Percentiles rank a stretch among this genome's conserved stretches.
These are phyloP conservation scores for Tragulus kanchil DNA, from an alignment of 2,113 vertebrate species.

Conservation along the genomic window DNA sequence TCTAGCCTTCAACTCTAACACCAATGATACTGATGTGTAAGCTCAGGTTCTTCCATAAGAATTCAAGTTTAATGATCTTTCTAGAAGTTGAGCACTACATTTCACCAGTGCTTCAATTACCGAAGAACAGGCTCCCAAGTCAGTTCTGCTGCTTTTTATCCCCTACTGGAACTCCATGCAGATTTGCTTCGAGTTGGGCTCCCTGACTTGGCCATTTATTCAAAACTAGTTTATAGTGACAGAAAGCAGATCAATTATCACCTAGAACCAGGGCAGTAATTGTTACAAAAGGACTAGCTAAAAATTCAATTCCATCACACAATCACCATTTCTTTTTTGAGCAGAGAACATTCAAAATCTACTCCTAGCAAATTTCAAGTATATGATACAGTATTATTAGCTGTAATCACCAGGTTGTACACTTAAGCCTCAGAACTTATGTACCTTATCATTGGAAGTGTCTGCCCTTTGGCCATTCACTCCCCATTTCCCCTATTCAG, in stretches of 20 bases:
- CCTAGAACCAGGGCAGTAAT: neutral
- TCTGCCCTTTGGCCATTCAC: neutral
- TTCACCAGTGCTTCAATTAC: neutral
- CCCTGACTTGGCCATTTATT: neutral
- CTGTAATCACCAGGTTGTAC: neutral
- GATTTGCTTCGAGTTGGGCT: neutral
- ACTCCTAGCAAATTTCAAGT: neutral
- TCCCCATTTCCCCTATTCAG: neutral
- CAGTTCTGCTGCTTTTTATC: neutral
- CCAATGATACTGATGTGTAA: neutral
- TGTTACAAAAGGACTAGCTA: neutral
- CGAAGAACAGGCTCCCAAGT: neutral
- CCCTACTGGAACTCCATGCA: neutral
- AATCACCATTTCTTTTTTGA: neutral
- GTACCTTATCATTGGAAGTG: neutral
- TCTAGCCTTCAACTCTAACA: slow-evolving; percentile 41
- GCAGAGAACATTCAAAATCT: neutral
- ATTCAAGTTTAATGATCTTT: neutral
- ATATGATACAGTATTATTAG: neutral
- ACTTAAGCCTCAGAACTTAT: neutral
- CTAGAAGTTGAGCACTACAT: neutral
- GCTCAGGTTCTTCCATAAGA: neutral
- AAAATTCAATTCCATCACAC: neutral
- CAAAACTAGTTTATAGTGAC: neutral
- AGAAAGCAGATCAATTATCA: neutral